Percentiles rank a stretch among this genome's conserved stretches.
Evolutionary conservation across 1,140 invertebrate species (phyloP).

Genomic region (Drosophila carrolli): DNA sequence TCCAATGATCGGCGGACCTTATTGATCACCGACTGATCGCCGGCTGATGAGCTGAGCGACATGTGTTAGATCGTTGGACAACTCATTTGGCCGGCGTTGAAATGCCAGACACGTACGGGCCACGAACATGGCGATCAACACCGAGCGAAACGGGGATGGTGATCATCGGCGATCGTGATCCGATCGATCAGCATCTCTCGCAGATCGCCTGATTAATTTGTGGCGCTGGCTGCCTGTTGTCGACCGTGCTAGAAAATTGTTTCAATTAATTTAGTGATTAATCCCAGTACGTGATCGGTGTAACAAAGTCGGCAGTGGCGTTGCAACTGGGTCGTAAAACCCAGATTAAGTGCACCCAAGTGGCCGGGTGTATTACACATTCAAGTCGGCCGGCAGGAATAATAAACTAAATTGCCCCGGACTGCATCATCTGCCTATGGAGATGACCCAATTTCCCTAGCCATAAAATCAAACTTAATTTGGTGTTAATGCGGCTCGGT

Average conservation of each 20-base stretch:
- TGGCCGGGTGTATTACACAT: constrained; percentile 54
- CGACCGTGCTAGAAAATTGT: constrained; percentile 73
- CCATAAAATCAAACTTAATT: constrained; percentile 70
- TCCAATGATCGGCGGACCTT: constrained; percentile 30
- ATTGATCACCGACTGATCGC: constrained; percentile 34
- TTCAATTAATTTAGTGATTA: constrained; percentile 83
- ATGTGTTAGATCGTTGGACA: constrained; percentile 74
- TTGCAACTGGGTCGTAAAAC: constrained; percentile 69
- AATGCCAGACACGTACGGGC: constrained; percentile 75
- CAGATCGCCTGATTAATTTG: constrained; percentile 69
- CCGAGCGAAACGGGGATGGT: constrained; percentile 49
- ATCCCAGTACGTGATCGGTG: constrained; percentile 69
- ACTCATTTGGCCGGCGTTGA: constrained; percentile 63
- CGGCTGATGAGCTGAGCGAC: constrained; percentile 68
- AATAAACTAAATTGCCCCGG: constrained; percentile 27
- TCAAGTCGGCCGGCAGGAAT: constrained; percentile 18
- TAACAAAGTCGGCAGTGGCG: constrained; percentile 39
- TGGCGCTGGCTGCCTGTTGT: constrained; percentile 55
- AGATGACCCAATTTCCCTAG: constrained; percentile 68
- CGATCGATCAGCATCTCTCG: constrained; percentile 38
- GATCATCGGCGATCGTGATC: constrained; percentile 34
- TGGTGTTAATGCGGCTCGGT: constrained; percentile 67
- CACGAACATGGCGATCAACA: constrained; percentile 78
- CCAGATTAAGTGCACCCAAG: constrained; percentile 52
- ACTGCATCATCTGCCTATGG: constrained; percentile 9